Percentiles rank a stretch among this genome's conserved stretches.
Conservation (phyloP, 2,888 invertebrate species). For the Diarsia brunnea region DNA sequence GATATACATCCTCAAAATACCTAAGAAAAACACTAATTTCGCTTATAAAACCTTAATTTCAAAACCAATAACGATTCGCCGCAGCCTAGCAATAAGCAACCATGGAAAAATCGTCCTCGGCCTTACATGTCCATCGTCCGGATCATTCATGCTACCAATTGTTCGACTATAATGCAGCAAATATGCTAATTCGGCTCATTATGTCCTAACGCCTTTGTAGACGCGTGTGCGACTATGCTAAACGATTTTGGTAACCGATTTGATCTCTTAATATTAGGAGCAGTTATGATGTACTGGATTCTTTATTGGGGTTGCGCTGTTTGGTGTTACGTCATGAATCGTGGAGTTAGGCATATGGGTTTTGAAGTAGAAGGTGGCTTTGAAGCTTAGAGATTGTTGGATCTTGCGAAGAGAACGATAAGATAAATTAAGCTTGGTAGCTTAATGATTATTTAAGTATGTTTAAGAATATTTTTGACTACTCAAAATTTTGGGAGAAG, state of each 20-base stretch:
- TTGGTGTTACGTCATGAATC: slow-evolving; percentile 9
- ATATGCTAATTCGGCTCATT: slow-evolving; percentile 86
- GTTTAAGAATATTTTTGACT: background rate
- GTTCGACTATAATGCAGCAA: slow-evolving; percentile 81
- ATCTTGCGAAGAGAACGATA: background rate
- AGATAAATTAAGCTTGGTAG: background rate
- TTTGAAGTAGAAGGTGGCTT: background rate
- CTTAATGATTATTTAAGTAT: background rate
- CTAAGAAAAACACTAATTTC: background rate
- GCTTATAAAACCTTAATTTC: slow-evolving; percentile 6
- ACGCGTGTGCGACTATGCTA: slow-evolving; percentile 74
- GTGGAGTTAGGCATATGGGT: background rate
- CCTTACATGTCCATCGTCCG: slow-evolving; percentile 70
- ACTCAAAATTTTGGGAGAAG: background rate
- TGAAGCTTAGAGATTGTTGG: background rate
- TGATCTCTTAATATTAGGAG: slow-evolving; percentile 65
- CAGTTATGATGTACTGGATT: slow-evolving; percentile 32
- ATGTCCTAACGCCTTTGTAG: slow-evolving; percentile 76
- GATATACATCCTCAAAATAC: background rate
- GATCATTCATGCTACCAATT: slow-evolving; percentile 76
- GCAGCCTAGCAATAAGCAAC: slow-evolving; percentile 37
- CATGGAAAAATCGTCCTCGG: slow-evolving; percentile 60
- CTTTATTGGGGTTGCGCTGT: slow-evolving; percentile 29
- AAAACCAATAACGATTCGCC: slow-evolving; percentile 36
- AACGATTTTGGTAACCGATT: slow-evolving; percentile 82